Evolutionary conservation across 2,113 vertebrate genomes (phyloP).

Genomic region (Zosterops hypoxanthus): DNA sequence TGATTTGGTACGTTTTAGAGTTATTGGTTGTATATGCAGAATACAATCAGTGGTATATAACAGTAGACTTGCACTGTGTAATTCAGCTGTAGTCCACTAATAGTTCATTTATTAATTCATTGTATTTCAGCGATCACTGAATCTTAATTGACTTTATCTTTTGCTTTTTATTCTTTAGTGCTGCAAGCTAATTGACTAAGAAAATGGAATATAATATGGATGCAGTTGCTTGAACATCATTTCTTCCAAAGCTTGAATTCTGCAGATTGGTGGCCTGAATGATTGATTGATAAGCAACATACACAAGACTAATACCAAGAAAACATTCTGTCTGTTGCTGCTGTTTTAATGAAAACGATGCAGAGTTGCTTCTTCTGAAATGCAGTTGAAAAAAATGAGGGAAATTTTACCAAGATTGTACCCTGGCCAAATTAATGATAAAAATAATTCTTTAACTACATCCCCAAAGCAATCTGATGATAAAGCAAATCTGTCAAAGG

Average conservation of each 20-base stretch:
- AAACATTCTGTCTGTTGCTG: neutral
- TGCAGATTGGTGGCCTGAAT: neutral
- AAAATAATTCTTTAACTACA: constrained; percentile 61
- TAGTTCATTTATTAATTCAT: neutral
- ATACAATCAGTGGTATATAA: neutral
- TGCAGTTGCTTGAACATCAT: neutral
- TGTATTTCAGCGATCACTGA: neutral
- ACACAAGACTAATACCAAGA: neutral
- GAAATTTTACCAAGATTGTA: constrained; percentile 70
- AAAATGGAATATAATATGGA: constrained; percentile 1
- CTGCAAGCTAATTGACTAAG: constrained; percentile 13
- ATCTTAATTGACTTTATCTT: constrained; percentile 34
- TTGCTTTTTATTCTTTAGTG: constrained; percentile 44
- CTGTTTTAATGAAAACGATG: neutral
- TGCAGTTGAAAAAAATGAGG: constrained; percentile 79
- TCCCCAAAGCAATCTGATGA: constrained; percentile 65
- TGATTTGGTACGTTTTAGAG: neutral
- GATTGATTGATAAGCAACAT: neutral
- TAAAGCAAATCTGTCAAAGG: constrained; percentile 46
- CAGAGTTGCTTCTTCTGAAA: constrained; percentile 28
- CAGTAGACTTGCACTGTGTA: neutral
- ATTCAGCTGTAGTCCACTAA: neutral
- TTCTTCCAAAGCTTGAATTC: neutral
- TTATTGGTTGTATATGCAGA: neutral
- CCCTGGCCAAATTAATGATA: constrained; percentile 27